Percentiles rank a stretch among this genome's conserved stretches.
Evolutionary conservation across 2,113 vertebrate genomes (phyloP).

Genomic region (Neogobius melanostomus): DNA sequence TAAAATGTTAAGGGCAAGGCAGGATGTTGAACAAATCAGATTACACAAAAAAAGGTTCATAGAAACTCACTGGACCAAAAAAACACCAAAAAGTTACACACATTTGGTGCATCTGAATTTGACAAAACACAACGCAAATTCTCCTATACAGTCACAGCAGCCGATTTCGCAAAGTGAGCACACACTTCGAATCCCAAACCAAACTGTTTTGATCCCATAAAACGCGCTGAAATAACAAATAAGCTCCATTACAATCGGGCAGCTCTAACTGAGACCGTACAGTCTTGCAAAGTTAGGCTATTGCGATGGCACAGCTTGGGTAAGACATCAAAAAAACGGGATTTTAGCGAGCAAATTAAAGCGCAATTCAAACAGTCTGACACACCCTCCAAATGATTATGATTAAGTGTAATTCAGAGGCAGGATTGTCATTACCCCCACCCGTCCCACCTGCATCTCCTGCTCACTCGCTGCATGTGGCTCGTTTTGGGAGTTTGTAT

Average conservation of each 20-base stretch:
- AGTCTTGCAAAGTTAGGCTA: background rate
- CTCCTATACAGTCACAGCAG: background rate
- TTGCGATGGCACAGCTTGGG: background rate
- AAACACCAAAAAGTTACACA: background rate
- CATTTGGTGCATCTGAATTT: background rate
- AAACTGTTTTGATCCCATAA: background rate
- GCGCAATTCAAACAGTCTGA: conserved; percentile 35
- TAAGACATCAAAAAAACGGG: conserved; percentile 11
- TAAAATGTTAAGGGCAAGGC: no score
- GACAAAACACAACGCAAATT: background rate
- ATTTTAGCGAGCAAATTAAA: conserved; percentile 34
- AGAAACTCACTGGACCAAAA: background rate
- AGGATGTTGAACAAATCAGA: no score
- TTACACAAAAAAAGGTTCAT: no score
- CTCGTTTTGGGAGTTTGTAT: conserved; percentile 21
- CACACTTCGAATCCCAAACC: background rate
- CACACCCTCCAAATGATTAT: conserved; percentile 64
- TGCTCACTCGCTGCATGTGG: conserved; percentile 45
- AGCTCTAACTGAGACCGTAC: background rate
- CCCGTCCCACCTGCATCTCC: conserved; percentile 44
- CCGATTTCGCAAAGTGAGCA: background rate
- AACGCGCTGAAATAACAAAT: background rate
- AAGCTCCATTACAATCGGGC: background rate
- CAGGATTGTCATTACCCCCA: conserved; percentile 59
- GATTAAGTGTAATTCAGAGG: conserved; percentile 55